These are phyloP conservation scores for Brachionus koreanus DNA, from an alignment of 1,140 invertebrate genomes.

Conservation along the genomic window DNA sequence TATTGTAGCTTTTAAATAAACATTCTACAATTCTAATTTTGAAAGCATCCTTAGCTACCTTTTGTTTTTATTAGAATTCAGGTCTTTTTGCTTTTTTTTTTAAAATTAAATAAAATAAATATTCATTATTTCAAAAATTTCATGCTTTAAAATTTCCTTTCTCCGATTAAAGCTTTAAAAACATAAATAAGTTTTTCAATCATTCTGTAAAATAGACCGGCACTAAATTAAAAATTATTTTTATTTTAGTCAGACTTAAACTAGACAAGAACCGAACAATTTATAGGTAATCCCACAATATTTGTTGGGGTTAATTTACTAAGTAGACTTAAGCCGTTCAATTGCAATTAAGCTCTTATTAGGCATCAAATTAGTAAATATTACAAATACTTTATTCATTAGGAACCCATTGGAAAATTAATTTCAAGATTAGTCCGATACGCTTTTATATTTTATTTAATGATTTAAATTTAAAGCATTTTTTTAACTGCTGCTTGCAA, in stretches of 20 bases:
- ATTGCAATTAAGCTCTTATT: background rate
- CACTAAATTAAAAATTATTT: background rate
- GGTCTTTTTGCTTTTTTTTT: background rate
- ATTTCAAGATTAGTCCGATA: background rate
- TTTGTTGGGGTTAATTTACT: background rate
- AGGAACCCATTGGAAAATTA: background rate
- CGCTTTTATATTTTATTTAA: no score
- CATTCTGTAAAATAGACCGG: background rate
- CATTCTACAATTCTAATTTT: background rate
- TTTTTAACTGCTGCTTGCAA: no score
- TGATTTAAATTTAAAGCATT: no score
- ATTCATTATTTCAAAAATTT: background rate
- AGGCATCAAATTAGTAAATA: slow-evolving; percentile 8
- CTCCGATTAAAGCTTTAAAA: background rate
- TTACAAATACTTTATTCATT: background rate
- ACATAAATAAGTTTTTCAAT: background rate
- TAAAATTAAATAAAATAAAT: background rate
- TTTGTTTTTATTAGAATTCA: background rate
- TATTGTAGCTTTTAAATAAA: background rate
- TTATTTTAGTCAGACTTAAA: background rate
- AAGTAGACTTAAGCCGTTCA: background rate
- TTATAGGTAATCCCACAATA: background rate
- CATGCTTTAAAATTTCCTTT: background rate
- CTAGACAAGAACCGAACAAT: background rate
- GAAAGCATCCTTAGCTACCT: background rate